Evolutionary conservation across 2,113 vertebrate species (phyloP).

Genomic region (Coturnix japonica): DNA sequence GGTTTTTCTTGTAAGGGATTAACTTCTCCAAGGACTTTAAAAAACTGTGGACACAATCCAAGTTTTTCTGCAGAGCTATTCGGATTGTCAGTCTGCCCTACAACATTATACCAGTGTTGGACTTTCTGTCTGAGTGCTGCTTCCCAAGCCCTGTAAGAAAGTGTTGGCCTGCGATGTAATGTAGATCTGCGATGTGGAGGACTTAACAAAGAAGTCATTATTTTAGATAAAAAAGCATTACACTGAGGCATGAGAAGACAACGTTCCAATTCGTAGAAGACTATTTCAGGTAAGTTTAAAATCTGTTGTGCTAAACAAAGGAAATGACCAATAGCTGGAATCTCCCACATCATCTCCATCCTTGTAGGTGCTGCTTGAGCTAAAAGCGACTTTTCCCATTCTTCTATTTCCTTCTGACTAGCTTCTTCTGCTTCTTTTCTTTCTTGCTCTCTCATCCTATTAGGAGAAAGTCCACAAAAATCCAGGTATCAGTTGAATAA

Average conservation of each 20-base stretch:
- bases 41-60: slow-evolving; percentile 92
- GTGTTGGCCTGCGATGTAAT: slow-evolving; percentile 87
- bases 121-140: slow-evolving; percentile 90
- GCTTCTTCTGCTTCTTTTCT: slow-evolving; percentile 95
- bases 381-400: slow-evolving; percentile 92
- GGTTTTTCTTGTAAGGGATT: slow-evolving; percentile 90
- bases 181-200: slow-evolving; percentile 87
- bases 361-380: slow-evolving; percentile 86
- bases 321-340: slow-evolving; percentile 97
- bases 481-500: not conserved
- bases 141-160: slow-evolving; percentile 93
- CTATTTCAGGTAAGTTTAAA: slow-evolving; percentile 95
- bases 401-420: slow-evolving; percentile 93
- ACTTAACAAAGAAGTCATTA: slow-evolving; percentile 95
- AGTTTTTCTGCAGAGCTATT: slow-evolving; percentile 87
- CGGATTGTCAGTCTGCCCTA: slow-evolving; percentile 86
- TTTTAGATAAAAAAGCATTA: slow-evolving; percentile 91
- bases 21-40: slow-evolving; percentile 87
- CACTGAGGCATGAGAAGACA: slow-evolving; percentile 97
- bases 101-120: slow-evolving; percentile 87
- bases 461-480: slow-evolving; percentile 57
- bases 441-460: slow-evolving; percentile 93
- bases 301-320: slow-evolving; percentile 95
- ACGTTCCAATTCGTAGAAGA: slow-evolving; percentile 96
- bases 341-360: slow-evolving; percentile 94